A percentile compares a stretch with the other conserved stretches of the same genome.
These are phyloP conservation scores for Oxystoma pomonae DNA, from an alignment of 2,888 invertebrate genomes.

Conservation along the genomic window DNA sequence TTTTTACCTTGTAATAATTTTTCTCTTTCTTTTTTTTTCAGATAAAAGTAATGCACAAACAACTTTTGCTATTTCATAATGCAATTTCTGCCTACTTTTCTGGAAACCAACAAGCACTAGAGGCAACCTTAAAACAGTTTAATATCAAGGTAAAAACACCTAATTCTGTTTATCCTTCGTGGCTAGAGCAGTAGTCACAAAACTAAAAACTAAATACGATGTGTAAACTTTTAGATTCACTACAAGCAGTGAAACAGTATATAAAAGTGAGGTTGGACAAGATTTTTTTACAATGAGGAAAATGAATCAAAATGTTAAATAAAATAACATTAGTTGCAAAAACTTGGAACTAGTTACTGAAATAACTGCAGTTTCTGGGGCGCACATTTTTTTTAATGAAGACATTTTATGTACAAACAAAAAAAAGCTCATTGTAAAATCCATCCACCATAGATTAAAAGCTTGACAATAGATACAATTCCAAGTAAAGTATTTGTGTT, in stretches of 20 bases:
- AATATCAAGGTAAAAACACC: conserved; percentile 85
- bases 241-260: too few species aligned
- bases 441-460: background rate
- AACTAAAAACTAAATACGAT: too few species aligned
- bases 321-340: too few species aligned
- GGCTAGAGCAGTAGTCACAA: conserved; percentile 68
- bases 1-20: too few species aligned
- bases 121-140: conserved; percentile 92
- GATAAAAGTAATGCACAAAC: conserved; percentile 99
- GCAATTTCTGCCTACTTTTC: conserved; percentile 96
- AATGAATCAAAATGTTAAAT: too few species aligned
- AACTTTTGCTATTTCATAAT: conserved; percentile 91
- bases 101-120: conserved; percentile 90
- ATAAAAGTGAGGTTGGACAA: too few species aligned
- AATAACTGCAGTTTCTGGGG: too few species aligned
- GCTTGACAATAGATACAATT: background rate
- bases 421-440: background rate
- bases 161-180: conserved; percentile 71
- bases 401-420: too few species aligned
- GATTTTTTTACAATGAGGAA: too few species aligned
- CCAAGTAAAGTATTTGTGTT: background rate
- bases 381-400: too few species aligned
- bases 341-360: too few species aligned
- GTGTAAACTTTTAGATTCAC: too few species aligned
- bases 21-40: conserved; percentile 44